Base-by-base conservation (phyloP, 1,140 invertebrate genomes). In the Sitobion miscanthi region DNA sequence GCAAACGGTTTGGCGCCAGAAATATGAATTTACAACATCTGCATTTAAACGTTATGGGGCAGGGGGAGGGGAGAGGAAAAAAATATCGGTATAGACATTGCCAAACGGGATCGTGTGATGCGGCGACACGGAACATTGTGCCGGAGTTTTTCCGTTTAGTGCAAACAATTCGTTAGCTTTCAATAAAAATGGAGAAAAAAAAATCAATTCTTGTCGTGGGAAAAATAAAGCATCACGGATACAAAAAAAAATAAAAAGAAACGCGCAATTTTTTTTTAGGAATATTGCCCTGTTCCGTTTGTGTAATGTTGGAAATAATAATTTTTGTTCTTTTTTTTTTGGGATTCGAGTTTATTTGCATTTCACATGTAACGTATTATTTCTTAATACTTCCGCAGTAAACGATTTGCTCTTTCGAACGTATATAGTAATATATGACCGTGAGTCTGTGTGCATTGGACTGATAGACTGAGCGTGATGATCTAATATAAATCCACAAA, bases 1-100 rank as follows among this genome's bases (percentile, higher is more conserved):
- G 38, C 38, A 52, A 88, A 88, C 30, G 47, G 57, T 57, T 90
- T 77, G 57, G 90, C 54, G 90, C 62, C 90, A 91, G 90, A 91
- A 91, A 91, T 69, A 91, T 91, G 90, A 91, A 91, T 91, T 91
- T 91, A 91, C 90, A 91, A 91, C 90, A 91, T 91, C 90, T 91
- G 57, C 62, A 91, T 91, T 91, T 87, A 38, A 88, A 88, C 49
- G 87, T 38, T 8, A 5, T 14, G 11, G 23, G 9, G 30, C 0
- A 14, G 11, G 4, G 25, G 35, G 4, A 6, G 17, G 11, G 0
- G 4, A 47, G 2, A 85, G 0, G 9, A 85, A 6, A 85, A 42
- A 23, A 42, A 14, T 47, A 42, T 11, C 82, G 8, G 42, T 47
- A 86, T 9, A 57, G 38, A 89, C 52, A 57, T 89, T 89, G 87